These are phyloP conservation scores for Polyommatus iphigenia DNA, from an alignment of 2,888 invertebrate genomes.

Conservation along the genomic window DNA sequence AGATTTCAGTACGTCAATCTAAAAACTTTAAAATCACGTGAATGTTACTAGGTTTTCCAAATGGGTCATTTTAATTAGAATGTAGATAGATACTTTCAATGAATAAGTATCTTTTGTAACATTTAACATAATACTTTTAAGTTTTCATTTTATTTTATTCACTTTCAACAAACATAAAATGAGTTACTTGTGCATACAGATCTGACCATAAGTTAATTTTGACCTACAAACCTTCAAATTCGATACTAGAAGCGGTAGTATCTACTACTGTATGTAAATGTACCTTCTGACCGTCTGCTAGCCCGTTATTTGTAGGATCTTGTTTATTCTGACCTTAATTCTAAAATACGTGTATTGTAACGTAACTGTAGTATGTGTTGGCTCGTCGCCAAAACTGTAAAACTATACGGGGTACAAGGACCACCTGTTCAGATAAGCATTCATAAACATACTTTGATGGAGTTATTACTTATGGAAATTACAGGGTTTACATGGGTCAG, in stretches of 20 bases:
- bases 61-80: no score
- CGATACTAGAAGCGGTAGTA: background rate
- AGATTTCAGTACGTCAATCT: background rate
- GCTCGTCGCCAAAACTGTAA: slow-evolving; percentile 16
- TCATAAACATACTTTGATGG: background rate
- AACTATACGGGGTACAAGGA: slow-evolving; percentile 16
- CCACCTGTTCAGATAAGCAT: slow-evolving; percentile 15
- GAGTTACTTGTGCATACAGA: no score
- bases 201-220: background rate
- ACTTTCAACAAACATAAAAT: no score
- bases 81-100: no score
- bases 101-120: no score
- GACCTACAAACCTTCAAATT: slow-evolving; percentile 6
- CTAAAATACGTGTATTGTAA: slow-evolving; percentile 29
- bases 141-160: no score
- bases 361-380: slow-evolving; percentile 10
- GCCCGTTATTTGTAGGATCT: slow-evolving; percentile 29
- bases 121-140: no score
- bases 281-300: background rate
- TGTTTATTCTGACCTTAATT: slow-evolving; percentile 31
- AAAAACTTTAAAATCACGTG: background rate
- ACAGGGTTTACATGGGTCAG: background rate
- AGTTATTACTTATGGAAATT: background rate
- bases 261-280: background rate
- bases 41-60: background rate